Base-by-base conservation (phyloP, 2,113 vertebrate species). In the Scopus umbretta region DNA sequence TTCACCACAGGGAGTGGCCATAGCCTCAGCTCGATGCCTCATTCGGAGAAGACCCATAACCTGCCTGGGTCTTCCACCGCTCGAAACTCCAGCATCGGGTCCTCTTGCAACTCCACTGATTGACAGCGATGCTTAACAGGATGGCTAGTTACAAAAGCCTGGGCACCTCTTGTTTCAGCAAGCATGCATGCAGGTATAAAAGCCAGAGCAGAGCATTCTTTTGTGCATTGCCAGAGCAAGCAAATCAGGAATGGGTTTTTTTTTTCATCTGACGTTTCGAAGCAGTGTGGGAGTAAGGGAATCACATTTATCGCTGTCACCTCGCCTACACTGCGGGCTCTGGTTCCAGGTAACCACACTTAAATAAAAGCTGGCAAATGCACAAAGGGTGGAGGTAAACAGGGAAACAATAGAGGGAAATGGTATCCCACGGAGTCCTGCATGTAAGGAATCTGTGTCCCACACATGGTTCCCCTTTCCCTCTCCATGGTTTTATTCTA, bases 341-440 rank as follows among this genome's bases (percentile, higher is more conserved):
- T 83, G 80, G 91, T 91, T 94, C 45, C 95, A 92, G 92, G 96
- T 94, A 96, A 81, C 92, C 86, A 55, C 25, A 8, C 80, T 94
- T 38, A 75, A 75, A 68, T 6, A 94, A 92, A 79, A 92, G 73
- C 86, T 97, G 94, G 76, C 94, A 94, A 95, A 85, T 73, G 42
- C 72, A 81, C 84, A 71, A 52, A 65, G 87, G 88, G 88, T 94
- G 88, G 88, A 92, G 83, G 86, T 72, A 94, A 96, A 84, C 80
- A 91, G 66, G n/a, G 83, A 81, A 85, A 97, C 92, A 96, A 78
- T 86, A 52, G 90, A 49, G 80, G 88, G 94, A 95, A 96, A 72
- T 72, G 13, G 65, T 88, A 95, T 21, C 75, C 70, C 61, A 74
- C 40, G 1, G 72, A 79, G 49, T 43, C 34, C 70, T 85, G 62